Base-by-base conservation (phyloP, 2,113 vertebrate genomes). In the Nibea albiflora region DNA sequence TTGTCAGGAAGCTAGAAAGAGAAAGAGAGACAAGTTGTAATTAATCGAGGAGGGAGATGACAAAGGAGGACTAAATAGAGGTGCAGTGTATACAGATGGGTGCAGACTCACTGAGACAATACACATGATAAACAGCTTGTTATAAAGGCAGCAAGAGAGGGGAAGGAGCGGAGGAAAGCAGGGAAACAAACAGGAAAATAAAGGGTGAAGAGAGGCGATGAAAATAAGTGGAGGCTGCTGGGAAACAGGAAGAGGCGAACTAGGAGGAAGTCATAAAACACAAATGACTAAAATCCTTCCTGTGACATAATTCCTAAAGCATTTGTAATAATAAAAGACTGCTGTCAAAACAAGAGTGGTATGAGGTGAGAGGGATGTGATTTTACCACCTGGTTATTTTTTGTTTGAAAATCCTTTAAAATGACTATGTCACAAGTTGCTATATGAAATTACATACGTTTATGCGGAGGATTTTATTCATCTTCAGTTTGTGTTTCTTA, bases 51-150 rank as follows among this genome's bases (percentile, higher is more conserved):
- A 54, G 11, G 46, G 46, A 20, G 56, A 46, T 26, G 54, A 28
- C 31, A 24, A 20, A 53, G 5, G 19, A 10, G 8, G 53, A 62
- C 42, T 66, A 12, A 50, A 44, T 16, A 52, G 44, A 73, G 62
- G 8, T 52, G 50, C 9, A 22, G 17, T 52, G 60, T 10, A 19
- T 26, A 69, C 24, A 42, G 9, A n/a, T 58, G 19, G 1, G n/a
- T 60, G 35, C 26, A 16, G 20, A 42, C 50, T 52, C 28, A 42
- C 50, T 66, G 20, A 78, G 65, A 61, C 31, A 20, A 64, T n/a
- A 52, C 3, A 4, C 39, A 49, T 0, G 11, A 35, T 6, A 76
- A 39, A 52, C 39, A 62, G 66, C 54, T 44, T 16, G n/a, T 78
- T 49, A n/a, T 10, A 31, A n/a, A 44, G 31, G 11, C 24, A 66